Conservation (phyloP, 1,140 invertebrate genomes). For the Venustaconcha ellipsiformis region DNA sequence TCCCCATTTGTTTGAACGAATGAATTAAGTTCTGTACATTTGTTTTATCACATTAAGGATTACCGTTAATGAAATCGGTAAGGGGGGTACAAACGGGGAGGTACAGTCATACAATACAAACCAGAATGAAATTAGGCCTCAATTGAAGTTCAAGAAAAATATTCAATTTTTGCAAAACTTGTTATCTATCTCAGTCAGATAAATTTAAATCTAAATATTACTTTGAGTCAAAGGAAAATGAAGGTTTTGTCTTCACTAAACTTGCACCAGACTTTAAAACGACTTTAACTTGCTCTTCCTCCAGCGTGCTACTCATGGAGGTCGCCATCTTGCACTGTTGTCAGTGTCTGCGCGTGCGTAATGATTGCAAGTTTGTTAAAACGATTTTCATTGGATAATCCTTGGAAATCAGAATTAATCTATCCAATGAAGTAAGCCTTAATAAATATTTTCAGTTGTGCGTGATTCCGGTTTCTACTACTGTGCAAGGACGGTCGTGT, state of each 20-base stretch:
- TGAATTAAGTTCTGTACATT: too few species aligned
- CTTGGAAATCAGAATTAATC: neutral
- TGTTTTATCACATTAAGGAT: too few species aligned
- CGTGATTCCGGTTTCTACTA: neutral
- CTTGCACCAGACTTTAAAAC: conserved; percentile 33
- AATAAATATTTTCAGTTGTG: neutral
- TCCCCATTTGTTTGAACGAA: too few species aligned
- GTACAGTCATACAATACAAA: too few species aligned
- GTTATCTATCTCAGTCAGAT: too few species aligned
- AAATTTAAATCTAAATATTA: conserved; percentile 2
- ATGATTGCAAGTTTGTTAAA: neutral
- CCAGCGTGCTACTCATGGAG: conserved; percentile 19
- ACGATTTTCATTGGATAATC: neutral
- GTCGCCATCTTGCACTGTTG: conserved; percentile 27
- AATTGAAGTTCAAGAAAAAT: too few species aligned
- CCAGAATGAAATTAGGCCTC: too few species aligned
- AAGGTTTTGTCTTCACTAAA: conserved; percentile 32
- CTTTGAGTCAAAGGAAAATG: conserved; percentile 42
- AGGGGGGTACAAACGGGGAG: too few species aligned
- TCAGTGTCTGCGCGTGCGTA: conserved; percentile 7
- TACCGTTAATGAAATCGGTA: too few species aligned
- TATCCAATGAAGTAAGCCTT: conserved; percentile 3
- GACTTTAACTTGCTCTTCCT: conserved; percentile 26
- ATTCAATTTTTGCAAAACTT: too few species aligned
- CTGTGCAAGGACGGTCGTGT: neutral